Evolutionary conservation across 2,797 vertebrate species (phyloP), one percentile per base, ranked within the genome.

Genomic region (Melanotaenia pygmaea): DNA sequence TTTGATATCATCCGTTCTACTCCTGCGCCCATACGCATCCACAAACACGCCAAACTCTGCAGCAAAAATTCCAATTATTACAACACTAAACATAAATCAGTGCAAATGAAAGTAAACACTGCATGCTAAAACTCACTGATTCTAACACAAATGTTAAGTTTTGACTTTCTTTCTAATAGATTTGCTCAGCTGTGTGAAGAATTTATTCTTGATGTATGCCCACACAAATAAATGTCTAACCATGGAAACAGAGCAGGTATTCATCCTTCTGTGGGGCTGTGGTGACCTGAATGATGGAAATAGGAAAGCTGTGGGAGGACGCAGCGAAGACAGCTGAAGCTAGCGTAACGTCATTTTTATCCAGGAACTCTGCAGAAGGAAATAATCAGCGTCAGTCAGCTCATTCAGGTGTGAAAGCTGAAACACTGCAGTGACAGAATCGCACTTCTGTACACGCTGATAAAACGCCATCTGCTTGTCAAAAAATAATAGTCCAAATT

Each of bases 31-130:
- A 0, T 98, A 99, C 11, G 97, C 95, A 64, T 99, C 98, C 91
- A 99, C 98, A 85, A 99, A 99, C 79, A 99, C 97, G 34, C 97
- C 98, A 81, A 99, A 99, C 90, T 99, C 98, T 99, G 93, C 50
- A 73, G 72, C 8, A 75, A 32, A 50, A 53, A 72, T 1, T 8
- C 12, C 14, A 59, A 47, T 45, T 24, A 69, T 57, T 32, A 58
- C 20, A 65, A 3, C 32, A 28, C 20, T 16, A 35, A 26, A 57
- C 43, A 43, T 24, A 43, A 24, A 30, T 6, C 10, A 35, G 9
- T 12, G 5, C 20, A 37, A 59, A 47, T 64, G 7, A 34, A 51
- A 34, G 20, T 34, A n/a, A 26, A 57, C 14, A 22, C 38, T 0
- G 28, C 35, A 40, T 30, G 24, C 2, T 40, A 57, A 38, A 5